Conservation (phyloP, 30 jellyfish, hydroid and myxozoan genomes). For the Turritopsis rubra region DNA sequence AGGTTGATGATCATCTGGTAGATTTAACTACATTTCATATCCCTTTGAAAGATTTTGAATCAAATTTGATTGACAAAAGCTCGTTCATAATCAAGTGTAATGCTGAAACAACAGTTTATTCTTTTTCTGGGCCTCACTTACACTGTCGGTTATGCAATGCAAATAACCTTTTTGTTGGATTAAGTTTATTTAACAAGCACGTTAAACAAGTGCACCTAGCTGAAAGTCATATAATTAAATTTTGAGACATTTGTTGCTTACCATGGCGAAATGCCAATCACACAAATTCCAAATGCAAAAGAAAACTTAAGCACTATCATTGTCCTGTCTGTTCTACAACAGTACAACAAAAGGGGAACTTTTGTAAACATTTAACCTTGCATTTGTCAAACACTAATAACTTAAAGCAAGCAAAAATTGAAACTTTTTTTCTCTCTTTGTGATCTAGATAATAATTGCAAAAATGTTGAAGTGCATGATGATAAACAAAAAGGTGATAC, state of each 20-base stretch:
- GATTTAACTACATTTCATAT: background rate
- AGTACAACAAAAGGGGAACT: background rate
- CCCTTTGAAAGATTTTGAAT: background rate
- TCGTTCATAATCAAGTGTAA: background rate
- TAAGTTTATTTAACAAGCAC: background rate
- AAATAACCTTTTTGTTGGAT: background rate
- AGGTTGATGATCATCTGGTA: background rate
- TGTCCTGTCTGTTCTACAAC: background rate
- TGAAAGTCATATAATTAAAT: background rate
- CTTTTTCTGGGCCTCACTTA: background rate
- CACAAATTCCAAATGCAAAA: background rate
- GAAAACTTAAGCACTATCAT: background rate
- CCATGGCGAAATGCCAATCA: background rate
- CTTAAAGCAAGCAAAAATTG: too few species aligned
- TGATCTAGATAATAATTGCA: too few species aligned
- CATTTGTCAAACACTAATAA: too few species aligned
- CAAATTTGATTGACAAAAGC: background rate
- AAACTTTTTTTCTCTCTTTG: too few species aligned
- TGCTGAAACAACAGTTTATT: background rate
- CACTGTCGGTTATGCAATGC: background rate
- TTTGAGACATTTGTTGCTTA: background rate
- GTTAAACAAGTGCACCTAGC: background rate
- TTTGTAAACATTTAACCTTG: background rate
- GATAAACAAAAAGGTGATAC: too few species aligned
- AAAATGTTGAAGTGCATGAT: too few species aligned